Percentiles rank a stretch among this genome's conserved stretches.
Conservation (phyloP, 2,797 vertebrate species). For the Clamator glandarius region DNA sequence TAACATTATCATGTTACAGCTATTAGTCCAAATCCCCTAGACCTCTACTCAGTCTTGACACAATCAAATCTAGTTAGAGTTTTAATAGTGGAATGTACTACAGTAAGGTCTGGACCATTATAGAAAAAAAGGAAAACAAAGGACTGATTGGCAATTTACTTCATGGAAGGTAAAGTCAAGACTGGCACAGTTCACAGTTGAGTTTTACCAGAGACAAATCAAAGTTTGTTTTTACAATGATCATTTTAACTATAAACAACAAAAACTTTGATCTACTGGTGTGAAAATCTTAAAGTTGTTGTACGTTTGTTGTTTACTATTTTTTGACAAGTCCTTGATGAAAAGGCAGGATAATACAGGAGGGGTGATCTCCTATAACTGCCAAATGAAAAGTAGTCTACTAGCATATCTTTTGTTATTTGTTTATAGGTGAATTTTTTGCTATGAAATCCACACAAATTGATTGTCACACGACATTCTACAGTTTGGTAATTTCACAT, state of each 20-base stretch:
- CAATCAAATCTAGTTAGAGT: neutral
- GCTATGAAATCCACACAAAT: neutral
- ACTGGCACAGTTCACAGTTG: neutral
- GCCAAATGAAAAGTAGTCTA: neutral
- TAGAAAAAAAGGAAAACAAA: neutral
- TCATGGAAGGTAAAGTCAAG: neutral
- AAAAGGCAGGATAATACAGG: neutral
- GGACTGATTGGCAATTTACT: neutral
- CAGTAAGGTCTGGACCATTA: neutral
- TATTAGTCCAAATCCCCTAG: conserved; percentile 1
- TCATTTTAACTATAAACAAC: neutral
- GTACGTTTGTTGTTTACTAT: neutral
- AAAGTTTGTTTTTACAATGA: neutral
- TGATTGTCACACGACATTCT: neutral
- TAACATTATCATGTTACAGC: conserved; percentile 32
- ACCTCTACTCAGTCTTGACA: neutral
- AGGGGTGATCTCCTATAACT: neutral
- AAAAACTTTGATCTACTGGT: fast-evolving
- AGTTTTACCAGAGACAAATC: neutral
- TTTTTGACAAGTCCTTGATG: neutral
- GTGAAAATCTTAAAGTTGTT: neutral
- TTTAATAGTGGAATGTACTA: neutral
- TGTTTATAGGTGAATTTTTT: neutral
- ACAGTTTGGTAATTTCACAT: neutral
- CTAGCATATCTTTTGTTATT: neutral